Evolutionary conservation across 2,113 vertebrate genomes (phyloP).

Genomic region (Fulica atra): DNA sequence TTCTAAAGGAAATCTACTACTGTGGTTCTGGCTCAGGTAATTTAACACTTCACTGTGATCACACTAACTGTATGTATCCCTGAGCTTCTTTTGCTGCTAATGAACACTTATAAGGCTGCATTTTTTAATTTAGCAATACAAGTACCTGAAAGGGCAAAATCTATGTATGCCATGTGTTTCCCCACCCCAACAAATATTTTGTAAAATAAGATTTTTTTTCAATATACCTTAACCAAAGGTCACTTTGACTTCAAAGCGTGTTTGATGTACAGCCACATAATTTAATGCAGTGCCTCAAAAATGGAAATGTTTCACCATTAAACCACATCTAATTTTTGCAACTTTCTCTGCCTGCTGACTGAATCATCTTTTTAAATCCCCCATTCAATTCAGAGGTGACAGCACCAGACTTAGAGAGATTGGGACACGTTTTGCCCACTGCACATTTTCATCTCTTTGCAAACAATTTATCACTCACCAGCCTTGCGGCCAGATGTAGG

Average conservation of each 20-base stretch:
- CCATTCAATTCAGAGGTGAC: neutral
- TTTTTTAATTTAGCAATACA: neutral
- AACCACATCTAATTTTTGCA: neutral
- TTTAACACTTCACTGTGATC: neutral
- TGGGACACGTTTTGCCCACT: neutral
- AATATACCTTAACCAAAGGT: conserved; percentile 10
- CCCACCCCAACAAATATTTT: neutral
- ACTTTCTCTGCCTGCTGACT: neutral
- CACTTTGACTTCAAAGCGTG: conserved; percentile 19
- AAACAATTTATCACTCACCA: neutral
- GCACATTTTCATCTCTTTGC: neutral
- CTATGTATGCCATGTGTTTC: neutral
- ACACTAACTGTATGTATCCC: neutral
- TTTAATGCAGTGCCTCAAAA: neutral
- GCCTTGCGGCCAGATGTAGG: neutral
- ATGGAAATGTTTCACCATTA: neutral
- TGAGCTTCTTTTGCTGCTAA: neutral
- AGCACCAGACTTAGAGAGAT: neutral
- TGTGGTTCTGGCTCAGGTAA: neutral
- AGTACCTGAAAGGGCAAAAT: neutral
- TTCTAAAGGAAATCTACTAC: conserved; percentile 10
- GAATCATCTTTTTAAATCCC: neutral
- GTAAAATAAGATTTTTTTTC: conserved; percentile 2
- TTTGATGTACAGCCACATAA: conserved; percentile 9
- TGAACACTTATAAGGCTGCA: neutral